Conservation (phyloP, 2,113 vertebrate genomes). For the Nicator chloris region DNA sequence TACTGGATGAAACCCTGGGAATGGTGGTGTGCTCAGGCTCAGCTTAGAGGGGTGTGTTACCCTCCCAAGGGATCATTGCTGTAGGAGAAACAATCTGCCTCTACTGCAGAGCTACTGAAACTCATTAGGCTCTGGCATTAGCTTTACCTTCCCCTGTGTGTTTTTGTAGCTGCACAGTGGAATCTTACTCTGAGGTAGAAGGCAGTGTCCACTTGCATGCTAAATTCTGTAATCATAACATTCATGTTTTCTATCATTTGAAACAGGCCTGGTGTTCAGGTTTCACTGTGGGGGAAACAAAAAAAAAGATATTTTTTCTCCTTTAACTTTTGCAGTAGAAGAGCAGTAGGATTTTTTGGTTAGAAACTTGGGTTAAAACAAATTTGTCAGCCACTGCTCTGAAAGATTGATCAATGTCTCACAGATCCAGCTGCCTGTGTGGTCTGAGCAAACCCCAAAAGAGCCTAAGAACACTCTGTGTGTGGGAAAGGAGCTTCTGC, state of each 20-base stretch:
- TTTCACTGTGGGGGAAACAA: neutral
- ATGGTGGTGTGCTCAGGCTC: neutral
- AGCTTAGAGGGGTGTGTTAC: neutral
- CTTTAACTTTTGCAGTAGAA: neutral
- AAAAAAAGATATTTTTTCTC: neutral
- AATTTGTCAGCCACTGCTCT: neutral
- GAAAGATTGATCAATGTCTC: neutral
- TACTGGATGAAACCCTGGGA: neutral
- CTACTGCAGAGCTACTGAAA: neutral
- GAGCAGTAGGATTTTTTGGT: neutral
- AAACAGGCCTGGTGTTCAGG: neutral
- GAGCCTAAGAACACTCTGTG: neutral
- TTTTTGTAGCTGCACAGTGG: neutral
- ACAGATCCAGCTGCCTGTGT: conserved; percentile 49
- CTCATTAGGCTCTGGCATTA: neutral
- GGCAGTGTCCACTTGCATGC: neutral
- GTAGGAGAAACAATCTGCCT: neutral
- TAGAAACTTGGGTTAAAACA: neutral
- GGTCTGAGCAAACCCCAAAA: conserved; percentile 42
- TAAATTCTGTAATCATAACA: neutral
- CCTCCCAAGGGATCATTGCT: neutral
- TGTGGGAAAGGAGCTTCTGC: conserved; percentile 21
- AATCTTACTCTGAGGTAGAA: neutral
- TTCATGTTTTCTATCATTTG: neutral
- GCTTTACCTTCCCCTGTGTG: neutral